Base-by-base conservation (phyloP, 2,113 vertebrate species). In the Pionites leucogaster region DNA sequence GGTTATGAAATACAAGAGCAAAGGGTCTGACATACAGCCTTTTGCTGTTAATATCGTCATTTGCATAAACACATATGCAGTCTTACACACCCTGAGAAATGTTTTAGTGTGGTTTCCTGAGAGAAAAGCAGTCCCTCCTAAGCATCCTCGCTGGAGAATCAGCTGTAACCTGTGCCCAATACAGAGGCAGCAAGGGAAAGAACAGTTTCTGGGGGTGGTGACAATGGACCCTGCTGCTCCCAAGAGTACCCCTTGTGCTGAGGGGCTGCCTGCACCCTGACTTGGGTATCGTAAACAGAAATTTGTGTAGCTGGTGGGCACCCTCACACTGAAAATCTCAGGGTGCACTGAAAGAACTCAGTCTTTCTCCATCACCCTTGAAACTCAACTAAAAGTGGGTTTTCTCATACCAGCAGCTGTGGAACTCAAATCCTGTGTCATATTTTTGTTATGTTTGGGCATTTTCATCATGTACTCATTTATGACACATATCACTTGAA, bases 121-220 rank as follows among this genome's bases (percentile, higher is more conserved):
- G 47, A 49, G 63, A 79, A 84, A 72, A 74, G 7, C 13, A 23
- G 39, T 50, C 35, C 35, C 39, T 65, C 2, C 28, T 46, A 12
- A 65, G 23, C 10, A 53, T 53, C 46, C 15, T 82, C 47, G 18
- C 4, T 87, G 50, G 42, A 57, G 53, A 84, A 59, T 4, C 69
- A 44, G 8, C 68, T 83, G 44, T 65, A 59, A 50, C 14, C 59
- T 57, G 39, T 87, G 25, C 17, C 28, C 47, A 64, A 31, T 25
- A 72, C 23, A 29, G 41, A 77, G 39, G 20, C 57, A 86, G 49
- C 71, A 2, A 35, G 11, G 35, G 39, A 69, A 76, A 55, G 11
- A 68, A 60, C 15, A 68, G 6, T 11, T 78, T 77, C 29, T 7
- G 8, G 3, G 5, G n/a, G 22, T 59, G 3, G 10, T 0, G 1